Evolutionary conservation across 1,140 invertebrate species (phyloP), one percentile per base, ranked within the genome.

Genomic region (Drosophila virilis): DNA sequence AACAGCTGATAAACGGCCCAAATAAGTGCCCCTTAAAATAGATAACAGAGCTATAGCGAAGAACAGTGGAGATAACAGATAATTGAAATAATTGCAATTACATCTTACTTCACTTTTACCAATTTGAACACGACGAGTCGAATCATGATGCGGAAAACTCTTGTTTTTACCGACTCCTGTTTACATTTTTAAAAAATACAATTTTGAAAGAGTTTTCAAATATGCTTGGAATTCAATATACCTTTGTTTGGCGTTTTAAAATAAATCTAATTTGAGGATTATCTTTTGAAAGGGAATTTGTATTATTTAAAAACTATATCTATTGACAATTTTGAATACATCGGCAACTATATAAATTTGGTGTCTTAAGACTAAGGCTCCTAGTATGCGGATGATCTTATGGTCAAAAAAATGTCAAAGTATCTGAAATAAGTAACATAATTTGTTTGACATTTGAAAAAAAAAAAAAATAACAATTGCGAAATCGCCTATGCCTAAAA

Each of bases 171-270:
- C 38, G 9, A 15, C 12, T 10, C 22, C 1, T 22, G 52, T 8
- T 12, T n/a, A 40, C 35, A 54, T 17, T 15, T 40, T 22, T 12
- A 7, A 17, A 38, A 40, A 40, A 40, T 3, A 65, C 8, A 64
- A 54, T 65, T 65, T 65, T 54, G 38, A 64, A 54, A 43, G 8
- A 13, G 8, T 35, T 32, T 35, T 52, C 5, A 15, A 35, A 7
- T n/a, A 22, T 28, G 7, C 43, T 59, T 8, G 45, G 15, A 42
- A 6, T 40, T n/a, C n/a, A 13, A 2, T 42, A 0, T 42, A 7
- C 7, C n/a, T 13, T 42, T n/a, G 12, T 42, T 28, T n/a, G 6
- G 12, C 6, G 7, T 9, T 46, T 8, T 22, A n/a, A 15, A n/a
- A 8, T 37, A 37, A 37, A 8, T 9, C 8, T 37, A 28, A 0